Evolutionary conservation across 37 sponge, comb jelly and placozoan genomes (phyloP), one percentile per base, ranked within the genome.

Genomic region (Halichondria panicea): DNA sequence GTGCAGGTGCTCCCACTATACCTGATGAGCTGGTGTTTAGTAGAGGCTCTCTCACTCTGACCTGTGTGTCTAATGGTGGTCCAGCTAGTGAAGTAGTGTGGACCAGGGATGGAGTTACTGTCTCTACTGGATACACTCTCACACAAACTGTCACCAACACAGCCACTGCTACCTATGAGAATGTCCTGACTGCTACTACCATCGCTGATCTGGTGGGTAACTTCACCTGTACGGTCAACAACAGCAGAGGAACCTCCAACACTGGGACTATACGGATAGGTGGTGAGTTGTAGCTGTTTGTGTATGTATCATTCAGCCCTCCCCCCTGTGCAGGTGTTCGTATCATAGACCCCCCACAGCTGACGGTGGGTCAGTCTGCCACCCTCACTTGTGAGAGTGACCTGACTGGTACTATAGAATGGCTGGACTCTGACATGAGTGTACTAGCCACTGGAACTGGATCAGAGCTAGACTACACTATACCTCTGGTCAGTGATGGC

Each of bases 81-180:
- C 76, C 76, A 28, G 28, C 44, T 48, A 60, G n/a, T 48, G 15
- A 48, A 41, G 76, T 76, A 46, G 30, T 37, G 24, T 76, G 76
- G 76, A 46, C 19, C 21, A 63, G 34, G 50, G 50, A 76, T 76
- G 76, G 76, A n/a, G n/a, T n/a, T n/a, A n/a, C n/a, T n/a, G n/a
- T n/a, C n/a, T n/a, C n/a, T n/a, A n/a, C n/a, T n/a, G n/a, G n/a
- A n/a, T n/a, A n/a, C n/a, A n/a, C n/a, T n/a, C n/a, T n/a, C n/a
- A n/a, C n/a, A n/a, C 54, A 52, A 37, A 46, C 21, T 3, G 28
- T 70, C 12, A 9, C 37, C 4, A 54, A 70, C 27, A 33, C 32
- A 35, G 71, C 34, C 19, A 70, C 37, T 9, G 71, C 54, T 70
- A 70, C 54, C 52, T 70, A 70, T 41, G 43, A 70, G 54, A 38